phyloP scores from a whole-genome alignment of 2,113 vertebrate genomes.

The Oreochromis tanganicae region DNA sequence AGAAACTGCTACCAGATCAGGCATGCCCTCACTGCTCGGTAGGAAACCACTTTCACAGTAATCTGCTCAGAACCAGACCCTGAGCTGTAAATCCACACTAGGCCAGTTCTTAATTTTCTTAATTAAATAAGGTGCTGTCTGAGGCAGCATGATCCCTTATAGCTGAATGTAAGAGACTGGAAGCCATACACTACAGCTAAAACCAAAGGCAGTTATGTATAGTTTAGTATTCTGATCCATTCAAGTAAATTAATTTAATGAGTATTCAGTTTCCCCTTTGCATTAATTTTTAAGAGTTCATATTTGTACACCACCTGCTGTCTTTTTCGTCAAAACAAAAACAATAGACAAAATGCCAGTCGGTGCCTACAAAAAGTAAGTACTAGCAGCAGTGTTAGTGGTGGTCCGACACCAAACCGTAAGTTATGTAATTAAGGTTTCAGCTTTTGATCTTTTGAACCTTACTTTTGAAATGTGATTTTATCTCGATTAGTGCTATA shows the following conservation, averaged over 20 bases:
- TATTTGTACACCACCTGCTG: neutral
- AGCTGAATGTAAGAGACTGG: neutral
- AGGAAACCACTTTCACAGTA: slow-evolving; percentile 25
- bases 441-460: neutral
- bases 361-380: neutral
- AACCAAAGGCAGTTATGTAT: neutral
- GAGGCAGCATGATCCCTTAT: neutral
- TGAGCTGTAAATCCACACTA: neutral
- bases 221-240: neutral
- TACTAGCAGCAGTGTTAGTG: neutral
- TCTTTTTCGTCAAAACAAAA: neutral
- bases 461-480: neutral
- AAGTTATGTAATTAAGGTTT: neutral
- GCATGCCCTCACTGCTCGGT: neutral
- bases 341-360: neutral
- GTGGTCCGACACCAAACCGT: neutral
- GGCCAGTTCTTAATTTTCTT: slow-evolving; percentile 21
- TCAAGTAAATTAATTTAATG: neutral
- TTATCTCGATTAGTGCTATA: neutral
- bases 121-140: slow-evolving; percentile 39
- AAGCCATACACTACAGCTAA: neutral
- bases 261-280: neutral
- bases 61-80: slow-evolving; percentile 29
- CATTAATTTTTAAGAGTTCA: neutral
- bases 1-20: neutral